phyloP scores from a whole-genome alignment of 2,888 invertebrate species.

The Erynnis tages region DNA sequence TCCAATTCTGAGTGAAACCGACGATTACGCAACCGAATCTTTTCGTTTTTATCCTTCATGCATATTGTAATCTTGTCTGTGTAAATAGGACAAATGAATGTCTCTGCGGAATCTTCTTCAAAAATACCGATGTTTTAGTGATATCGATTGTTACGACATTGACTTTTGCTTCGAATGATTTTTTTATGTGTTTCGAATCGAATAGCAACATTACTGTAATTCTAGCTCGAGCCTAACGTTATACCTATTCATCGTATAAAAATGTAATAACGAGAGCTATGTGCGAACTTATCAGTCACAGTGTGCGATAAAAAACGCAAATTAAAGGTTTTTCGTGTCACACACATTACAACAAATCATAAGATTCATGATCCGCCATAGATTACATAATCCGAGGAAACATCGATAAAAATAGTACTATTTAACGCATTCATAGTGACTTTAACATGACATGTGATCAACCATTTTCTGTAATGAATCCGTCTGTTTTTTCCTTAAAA shows the following conservation, averaged over 20 bases:
- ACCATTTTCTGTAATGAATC: neutral
- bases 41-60: neutral
- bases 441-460: neutral
- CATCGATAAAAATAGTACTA: too few species aligned
- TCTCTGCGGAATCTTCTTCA: too few species aligned
- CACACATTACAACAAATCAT: slow-evolving; percentile 2
- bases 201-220: too few species aligned
- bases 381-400: neutral
- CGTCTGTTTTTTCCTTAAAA: neutral
- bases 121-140: too few species aligned
- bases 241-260: slow-evolving; percentile 5
- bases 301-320: slow-evolving; percentile 10
- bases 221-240: neutral
- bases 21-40: neutral
- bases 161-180: too few species aligned
- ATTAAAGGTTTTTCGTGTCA: slow-evolving; percentile 16
- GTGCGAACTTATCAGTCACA: slow-evolving; percentile 16
- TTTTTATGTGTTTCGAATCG: too few species aligned
- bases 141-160: too few species aligned
- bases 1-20: neutral
- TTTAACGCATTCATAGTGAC: too few species aligned
- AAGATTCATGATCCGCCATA: neutral
- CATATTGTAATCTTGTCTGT: too few species aligned
- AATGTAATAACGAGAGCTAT: neutral
- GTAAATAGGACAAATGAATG: too few species aligned